These are phyloP conservation scores for Danio jaintianensis DNA, from an alignment of 2,797 vertebrate species.

Conservation along the genomic window DNA sequence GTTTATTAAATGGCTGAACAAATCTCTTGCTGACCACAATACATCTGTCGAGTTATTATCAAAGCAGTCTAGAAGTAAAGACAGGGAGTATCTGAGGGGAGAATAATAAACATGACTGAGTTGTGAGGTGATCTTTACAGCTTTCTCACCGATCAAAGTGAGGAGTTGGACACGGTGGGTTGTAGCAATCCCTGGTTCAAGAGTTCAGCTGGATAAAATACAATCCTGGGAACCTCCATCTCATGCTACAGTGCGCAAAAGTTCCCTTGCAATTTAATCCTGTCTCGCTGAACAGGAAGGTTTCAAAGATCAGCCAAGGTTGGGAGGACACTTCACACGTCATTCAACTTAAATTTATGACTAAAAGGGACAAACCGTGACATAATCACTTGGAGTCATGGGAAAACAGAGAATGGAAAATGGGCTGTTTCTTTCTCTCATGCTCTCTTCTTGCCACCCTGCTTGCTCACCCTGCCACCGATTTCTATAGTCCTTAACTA, in stretches of 20 bases:
- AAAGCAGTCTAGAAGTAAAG: conserved; percentile 14
- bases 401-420: conserved; percentile 14
- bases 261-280: conserved; percentile 64
- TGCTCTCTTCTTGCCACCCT: conserved; percentile 19
- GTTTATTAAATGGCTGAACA: conserved; percentile 5
- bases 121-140: neutral
- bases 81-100: neutral
- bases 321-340: conserved; percentile 39
- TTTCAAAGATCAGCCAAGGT: conserved; percentile 63
- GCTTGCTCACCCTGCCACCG: conserved; percentile 16
- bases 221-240: conserved; percentile 52
- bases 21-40: neutral
- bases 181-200: conserved; percentile 29
- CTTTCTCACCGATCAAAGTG: conserved; percentile 22
- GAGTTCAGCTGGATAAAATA: conserved; percentile 43
- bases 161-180: conserved; percentile 2
- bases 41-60: neutral
- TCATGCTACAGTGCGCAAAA: conserved; percentile 52
- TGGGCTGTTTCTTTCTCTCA: neutral
- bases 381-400: conserved; percentile 43
- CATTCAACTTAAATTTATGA: conserved; percentile 49
- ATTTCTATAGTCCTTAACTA: conserved; percentile 47
- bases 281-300: conserved; percentile 23
- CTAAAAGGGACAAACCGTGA: conserved; percentile 39
- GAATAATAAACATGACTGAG: conserved; percentile 27